phyloP scores from a whole-genome alignment of 2,888 invertebrate genomes.

The Pollenia griseotomentosa region DNA sequence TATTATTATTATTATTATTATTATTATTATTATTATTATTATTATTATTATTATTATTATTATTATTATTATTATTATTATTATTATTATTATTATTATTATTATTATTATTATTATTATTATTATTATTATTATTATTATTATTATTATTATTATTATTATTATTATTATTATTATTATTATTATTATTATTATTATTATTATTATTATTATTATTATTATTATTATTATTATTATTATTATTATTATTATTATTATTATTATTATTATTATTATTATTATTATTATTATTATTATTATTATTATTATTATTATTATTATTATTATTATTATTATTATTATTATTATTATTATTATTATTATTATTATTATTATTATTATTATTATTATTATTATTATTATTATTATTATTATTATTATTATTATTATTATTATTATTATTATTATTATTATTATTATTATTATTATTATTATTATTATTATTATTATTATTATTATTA shows the following conservation, averaged over 20 bases:
- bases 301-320: neutral
- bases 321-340: neutral
- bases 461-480: neutral
- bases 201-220: neutral
- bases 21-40: neutral
- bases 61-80: neutral
- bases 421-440: neutral
- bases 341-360: neutral
- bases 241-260: neutral
- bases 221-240: neutral
- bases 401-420: constrained; percentile 1
- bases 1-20: neutral
- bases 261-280: constrained; percentile 1
- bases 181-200: neutral
- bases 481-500: neutral
- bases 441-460: neutral
- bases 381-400: neutral
- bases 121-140: constrained; percentile 1
- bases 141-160: neutral
- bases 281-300: neutral
- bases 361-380: neutral
- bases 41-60: neutral
- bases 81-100: neutral
- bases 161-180: neutral
- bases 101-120: neutral